Conservation (phyloP, 2,888 invertebrate species). For the Agrochola lota region DNA sequence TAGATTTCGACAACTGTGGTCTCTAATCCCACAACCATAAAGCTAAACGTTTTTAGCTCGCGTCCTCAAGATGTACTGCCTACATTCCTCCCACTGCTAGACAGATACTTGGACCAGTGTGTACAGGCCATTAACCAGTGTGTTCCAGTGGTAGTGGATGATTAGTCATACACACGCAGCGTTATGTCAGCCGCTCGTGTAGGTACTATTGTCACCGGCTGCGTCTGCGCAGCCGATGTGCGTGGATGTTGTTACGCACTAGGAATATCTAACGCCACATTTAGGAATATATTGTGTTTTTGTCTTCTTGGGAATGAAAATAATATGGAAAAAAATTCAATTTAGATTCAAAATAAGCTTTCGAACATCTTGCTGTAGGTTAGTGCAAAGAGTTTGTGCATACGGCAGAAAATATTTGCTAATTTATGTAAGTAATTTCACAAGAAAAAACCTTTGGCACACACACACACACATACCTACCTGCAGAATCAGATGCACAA, state of each 20-base stretch:
- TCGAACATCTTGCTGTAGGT: neutral
- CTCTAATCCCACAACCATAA: slow-evolving; percentile 3
- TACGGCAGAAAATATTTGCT: neutral
- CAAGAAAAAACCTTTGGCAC: slow-evolving; percentile 17
- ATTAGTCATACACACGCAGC: slow-evolving; percentile 69
- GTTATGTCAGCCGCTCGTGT: slow-evolving; percentile 60
- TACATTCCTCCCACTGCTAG: slow-evolving; percentile 19
- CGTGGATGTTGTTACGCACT: slow-evolving; percentile 35
- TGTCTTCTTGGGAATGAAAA: neutral
- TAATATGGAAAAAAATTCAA: neutral
- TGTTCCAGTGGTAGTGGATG: slow-evolving; percentile 38
- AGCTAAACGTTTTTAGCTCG: neutral
- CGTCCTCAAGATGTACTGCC: slow-evolving; percentile 4
- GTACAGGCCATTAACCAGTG: slow-evolving; percentile 8
- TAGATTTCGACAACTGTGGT: neutral
- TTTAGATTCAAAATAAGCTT: neutral
- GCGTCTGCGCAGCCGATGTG: slow-evolving; percentile 53
- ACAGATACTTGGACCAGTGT: slow-evolving; percentile 10
- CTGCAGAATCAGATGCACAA: slow-evolving; percentile 4
- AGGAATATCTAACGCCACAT: neutral
- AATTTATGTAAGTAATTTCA: slow-evolving; percentile 3
- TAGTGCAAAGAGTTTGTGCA: neutral
- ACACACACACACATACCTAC: slow-evolving; percentile 3
- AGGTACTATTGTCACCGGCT: slow-evolving; percentile 61
- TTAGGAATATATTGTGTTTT: neutral